These are phyloP conservation scores for Drosophila chauvacae DNA, from an alignment of 1,140 invertebrate genomes.

Conservation along the genomic window DNA sequence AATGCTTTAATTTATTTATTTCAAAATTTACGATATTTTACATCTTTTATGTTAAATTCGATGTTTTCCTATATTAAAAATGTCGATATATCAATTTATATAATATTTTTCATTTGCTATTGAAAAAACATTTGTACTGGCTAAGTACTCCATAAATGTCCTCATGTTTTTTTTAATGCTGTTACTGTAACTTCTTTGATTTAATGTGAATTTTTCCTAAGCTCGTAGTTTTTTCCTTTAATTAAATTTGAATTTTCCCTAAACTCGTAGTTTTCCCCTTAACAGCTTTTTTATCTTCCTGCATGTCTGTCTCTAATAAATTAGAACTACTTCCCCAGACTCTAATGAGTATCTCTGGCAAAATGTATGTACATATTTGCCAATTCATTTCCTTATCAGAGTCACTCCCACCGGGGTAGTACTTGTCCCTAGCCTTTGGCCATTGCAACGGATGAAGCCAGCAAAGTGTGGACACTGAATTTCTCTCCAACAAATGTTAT, in stretches of 20 bases:
- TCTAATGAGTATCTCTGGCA: background rate
- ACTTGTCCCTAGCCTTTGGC: constrained; percentile 1
- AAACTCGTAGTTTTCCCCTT: background rate
- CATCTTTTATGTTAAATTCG: no score
- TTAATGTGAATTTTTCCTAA: background rate
- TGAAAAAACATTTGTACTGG: no score
- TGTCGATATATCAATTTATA: no score
- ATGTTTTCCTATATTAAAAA: no score
- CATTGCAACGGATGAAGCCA: background rate
- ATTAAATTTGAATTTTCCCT: background rate
- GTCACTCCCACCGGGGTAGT: background rate
- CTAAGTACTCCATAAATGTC: background rate
- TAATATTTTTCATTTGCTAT: no score
- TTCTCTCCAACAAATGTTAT: constrained; percentile 3
- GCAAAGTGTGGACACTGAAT: background rate
- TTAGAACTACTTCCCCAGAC: background rate
- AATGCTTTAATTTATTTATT: no score
- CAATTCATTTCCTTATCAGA: constrained; percentile 27
- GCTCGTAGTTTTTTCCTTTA: no score
- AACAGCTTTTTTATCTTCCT: background rate
- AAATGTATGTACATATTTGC: constrained; percentile 3
- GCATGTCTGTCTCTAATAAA: background rate
- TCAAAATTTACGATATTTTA: no score
- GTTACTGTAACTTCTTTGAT: background rate
- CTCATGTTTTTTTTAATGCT: background rate